phyloP scores from a whole-genome alignment of 1,140 invertebrate genomes.

The Triops longicaudatus region DNA sequence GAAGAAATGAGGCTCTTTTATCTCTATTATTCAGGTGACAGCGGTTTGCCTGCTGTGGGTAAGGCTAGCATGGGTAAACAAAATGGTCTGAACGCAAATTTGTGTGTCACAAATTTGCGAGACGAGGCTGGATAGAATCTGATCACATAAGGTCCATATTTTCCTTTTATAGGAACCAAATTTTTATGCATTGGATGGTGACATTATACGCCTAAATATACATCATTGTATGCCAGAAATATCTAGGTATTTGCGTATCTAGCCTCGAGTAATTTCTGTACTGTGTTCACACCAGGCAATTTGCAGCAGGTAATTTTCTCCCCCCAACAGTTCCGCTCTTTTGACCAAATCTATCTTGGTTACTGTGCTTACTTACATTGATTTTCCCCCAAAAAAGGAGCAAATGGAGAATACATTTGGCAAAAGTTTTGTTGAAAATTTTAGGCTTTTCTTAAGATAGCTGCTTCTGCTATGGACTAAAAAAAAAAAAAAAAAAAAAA shows the following conservation, averaged over 20 bases:
- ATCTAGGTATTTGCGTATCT: too few species aligned
- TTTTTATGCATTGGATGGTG: too few species aligned
- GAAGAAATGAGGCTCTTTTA: conserved; percentile 12
- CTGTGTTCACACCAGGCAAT: background rate
- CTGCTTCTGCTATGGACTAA: too few species aligned
- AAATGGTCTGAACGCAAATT: background rate
- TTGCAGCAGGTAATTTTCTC: background rate
- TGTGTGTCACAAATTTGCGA: background rate
- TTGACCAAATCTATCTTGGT: background rate
- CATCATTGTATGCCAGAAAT: too few species aligned
- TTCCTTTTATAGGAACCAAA: background rate
- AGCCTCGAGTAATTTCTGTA: too few species aligned
- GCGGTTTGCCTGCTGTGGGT: background rate
- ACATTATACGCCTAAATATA: too few species aligned
- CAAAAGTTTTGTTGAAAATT: too few species aligned
- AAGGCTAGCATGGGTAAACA: background rate
- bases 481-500: too few species aligned
- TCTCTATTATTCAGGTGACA: background rate
- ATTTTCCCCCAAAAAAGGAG: too few species aligned
- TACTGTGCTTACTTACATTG: too few species aligned
- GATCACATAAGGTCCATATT: background rate
- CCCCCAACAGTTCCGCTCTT: background rate
- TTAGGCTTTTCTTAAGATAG: too few species aligned
- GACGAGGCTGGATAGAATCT: background rate
- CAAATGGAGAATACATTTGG: too few species aligned